A percentile compares a stretch with the other conserved stretches of the same genome.
These are phyloP conservation scores for Synanthedon andrenaeformis DNA, from an alignment of 2,888 invertebrate species.

Conservation along the genomic window DNA sequence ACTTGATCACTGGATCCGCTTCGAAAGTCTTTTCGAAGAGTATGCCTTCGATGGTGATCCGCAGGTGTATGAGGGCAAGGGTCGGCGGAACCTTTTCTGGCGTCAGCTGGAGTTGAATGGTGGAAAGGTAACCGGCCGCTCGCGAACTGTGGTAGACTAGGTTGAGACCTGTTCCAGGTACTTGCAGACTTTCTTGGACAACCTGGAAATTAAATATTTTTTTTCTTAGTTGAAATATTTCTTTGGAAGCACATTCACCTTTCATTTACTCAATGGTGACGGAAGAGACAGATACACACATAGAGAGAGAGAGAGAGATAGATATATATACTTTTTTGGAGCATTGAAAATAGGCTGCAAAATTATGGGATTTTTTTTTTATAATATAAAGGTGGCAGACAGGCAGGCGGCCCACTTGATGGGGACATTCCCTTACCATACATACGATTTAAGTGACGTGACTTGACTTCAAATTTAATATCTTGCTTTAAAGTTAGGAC, in stretches of 20 bases:
- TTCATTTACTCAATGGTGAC: neutral
- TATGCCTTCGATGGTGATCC: slow-evolving; percentile 95
- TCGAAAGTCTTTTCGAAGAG: slow-evolving; percentile 93
- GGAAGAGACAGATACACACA: too few relatives aligned
- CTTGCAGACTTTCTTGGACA: slow-evolving; percentile 93
- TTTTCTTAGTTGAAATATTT: neutral
- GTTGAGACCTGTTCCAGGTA: slow-evolving; percentile 95
- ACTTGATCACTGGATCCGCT: slow-evolving; percentile 96
- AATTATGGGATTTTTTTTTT: too few relatives aligned
- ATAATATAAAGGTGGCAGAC: too few relatives aligned
- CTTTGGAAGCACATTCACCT: neutral
- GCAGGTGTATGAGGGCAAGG: slow-evolving; percentile 88
- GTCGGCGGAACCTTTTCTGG: slow-evolving; percentile 85
- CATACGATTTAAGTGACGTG: too few relatives aligned
- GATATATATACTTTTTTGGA: too few relatives aligned
- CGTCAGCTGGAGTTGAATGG: slow-evolving; percentile 91
- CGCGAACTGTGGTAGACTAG: slow-evolving; percentile 96
- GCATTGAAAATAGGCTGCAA: too few relatives aligned
- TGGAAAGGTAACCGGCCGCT: slow-evolving; percentile 92
- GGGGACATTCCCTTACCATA: too few relatives aligned
- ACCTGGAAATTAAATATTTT: slow-evolving; percentile 63
- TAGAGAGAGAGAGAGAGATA: too few relatives aligned
- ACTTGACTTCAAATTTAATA: too few relatives aligned
- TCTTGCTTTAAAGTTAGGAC: too few relatives aligned
- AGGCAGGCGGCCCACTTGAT: too few relatives aligned